Conservation (phyloP, 2,113 vertebrate species). For the Ramphastos sulfuratus region DNA sequence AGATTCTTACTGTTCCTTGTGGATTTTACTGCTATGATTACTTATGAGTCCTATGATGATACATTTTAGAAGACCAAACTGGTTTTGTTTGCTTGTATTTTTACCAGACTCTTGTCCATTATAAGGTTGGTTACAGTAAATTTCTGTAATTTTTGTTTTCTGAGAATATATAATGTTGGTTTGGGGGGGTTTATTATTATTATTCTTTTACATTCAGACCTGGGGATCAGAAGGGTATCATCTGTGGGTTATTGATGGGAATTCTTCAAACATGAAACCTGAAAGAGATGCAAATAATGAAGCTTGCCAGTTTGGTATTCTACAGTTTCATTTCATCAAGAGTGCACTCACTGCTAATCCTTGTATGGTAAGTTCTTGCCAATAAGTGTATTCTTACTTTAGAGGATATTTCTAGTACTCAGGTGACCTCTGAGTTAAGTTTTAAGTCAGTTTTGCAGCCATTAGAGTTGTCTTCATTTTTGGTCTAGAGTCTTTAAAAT, state of each 20-base stretch:
- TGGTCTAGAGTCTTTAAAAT: not conserved
- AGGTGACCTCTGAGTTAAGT: not conserved
- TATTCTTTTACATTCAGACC: constrained; percentile 75
- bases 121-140: not conserved
- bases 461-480: not conserved
- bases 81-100: not conserved
- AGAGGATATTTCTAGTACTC: not conserved
- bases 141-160: not conserved
- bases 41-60: not conserved
- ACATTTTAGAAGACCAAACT: not conserved
- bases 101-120: not conserved
- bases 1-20: not conserved
- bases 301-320: constrained; percentile 82
- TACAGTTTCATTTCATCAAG: constrained; percentile 98
- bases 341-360: constrained; percentile 96
- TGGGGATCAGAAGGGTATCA: constrained; percentile 99
- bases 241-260: constrained; percentile 89
- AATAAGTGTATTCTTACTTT: not conserved
- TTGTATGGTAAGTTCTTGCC: constrained; percentile 88
- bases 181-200: not conserved
- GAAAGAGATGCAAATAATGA: constrained; percentile 61
- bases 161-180: not conserved
- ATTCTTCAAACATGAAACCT: constrained; percentile 54
- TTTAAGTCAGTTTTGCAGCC: not conserved
- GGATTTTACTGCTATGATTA: not conserved